Percentiles rank a stretch among this genome's conserved stretches.
phyloP scores from a whole-genome alignment of 2,888 invertebrate species.

The Thysanoteuthis rhombus region DNA sequence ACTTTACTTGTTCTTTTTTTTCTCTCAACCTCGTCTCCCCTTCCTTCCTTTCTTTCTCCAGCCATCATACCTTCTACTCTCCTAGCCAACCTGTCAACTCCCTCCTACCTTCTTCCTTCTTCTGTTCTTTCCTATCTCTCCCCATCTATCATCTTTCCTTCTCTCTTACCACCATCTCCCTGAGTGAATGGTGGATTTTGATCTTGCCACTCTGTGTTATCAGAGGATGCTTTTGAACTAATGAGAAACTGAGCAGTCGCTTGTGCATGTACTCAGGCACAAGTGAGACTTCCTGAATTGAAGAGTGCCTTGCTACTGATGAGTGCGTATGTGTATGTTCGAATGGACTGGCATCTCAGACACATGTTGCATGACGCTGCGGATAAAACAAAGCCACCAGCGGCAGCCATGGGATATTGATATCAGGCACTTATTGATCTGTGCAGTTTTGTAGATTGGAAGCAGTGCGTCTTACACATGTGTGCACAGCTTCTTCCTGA shows the following conservation, averaged over 20 bases:
- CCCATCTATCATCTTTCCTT: not conserved
- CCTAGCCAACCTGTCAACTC: not conserved
- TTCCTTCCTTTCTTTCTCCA: not conserved
- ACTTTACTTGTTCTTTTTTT: too few species aligned
- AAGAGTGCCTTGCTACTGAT: not conserved
- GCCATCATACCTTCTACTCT: not conserved
- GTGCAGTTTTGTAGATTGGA: constrained; percentile 12
- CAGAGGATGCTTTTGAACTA: constrained; percentile 12
- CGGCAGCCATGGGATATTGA: constrained; percentile 12
- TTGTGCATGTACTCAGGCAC: constrained; percentile 12
- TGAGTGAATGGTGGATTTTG: not conserved
- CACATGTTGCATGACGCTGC: not conserved
- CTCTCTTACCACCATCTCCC: not conserved
- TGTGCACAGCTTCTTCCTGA: not conserved
- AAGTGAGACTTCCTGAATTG: constrained; percentile 12
- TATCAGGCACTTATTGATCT: constrained; percentile 12
- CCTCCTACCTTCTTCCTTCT: not conserved
- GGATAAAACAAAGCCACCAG: constrained; percentile 12
- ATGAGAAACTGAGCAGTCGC: constrained; percentile 12
- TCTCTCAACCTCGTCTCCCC: not conserved
- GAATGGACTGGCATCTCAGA: constrained; percentile 12
- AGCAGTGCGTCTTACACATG: constrained; percentile 12
- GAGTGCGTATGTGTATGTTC: not conserved
- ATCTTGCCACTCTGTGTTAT: constrained; percentile 12
- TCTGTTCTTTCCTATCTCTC: not conserved